Conservation (phyloP, 1,140 invertebrate genomes). For the Bombus turneri region DNA sequence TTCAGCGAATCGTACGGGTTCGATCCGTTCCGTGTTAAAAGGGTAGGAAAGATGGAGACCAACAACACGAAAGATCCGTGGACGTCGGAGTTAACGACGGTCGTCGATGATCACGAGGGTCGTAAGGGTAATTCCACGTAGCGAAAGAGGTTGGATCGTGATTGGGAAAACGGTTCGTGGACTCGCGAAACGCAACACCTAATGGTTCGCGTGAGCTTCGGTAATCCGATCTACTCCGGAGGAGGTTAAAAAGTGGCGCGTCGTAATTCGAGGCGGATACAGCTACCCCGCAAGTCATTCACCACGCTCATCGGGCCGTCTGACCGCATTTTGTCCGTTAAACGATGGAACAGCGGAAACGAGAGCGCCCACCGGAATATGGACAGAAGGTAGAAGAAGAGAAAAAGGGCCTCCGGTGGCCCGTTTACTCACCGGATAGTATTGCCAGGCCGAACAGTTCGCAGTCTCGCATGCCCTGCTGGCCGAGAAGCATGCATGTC, state of each 20-base stretch:
- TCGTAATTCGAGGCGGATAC: slow-evolving; percentile 60
- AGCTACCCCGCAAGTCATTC: slow-evolving; percentile 48
- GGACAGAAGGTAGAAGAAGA: not conserved
- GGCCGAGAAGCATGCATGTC: slow-evolving; percentile 89
- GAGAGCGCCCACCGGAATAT: not conserved
- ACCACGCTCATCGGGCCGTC: slow-evolving; percentile 53
- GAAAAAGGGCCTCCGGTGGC: not conserved
- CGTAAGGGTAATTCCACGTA: too few species aligned
- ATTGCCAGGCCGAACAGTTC: slow-evolving; percentile 93
- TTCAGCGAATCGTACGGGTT: not conserved
- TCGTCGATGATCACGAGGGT: not conserved
- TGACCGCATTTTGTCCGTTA: slow-evolving; percentile 51
- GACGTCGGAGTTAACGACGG: not conserved
- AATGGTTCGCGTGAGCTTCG: slow-evolving; percentile 59
- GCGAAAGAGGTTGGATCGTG: slow-evolving; percentile 9
- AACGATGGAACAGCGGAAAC: slow-evolving; percentile 45
- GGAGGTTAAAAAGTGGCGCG: slow-evolving; percentile 45
- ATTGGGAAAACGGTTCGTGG: slow-evolving; percentile 22
- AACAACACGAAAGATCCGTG: not conserved
- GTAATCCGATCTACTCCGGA: slow-evolving; percentile 56
- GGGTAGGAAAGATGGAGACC: not conserved
- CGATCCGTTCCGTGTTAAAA: too few species aligned
- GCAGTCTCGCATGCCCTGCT: slow-evolving; percentile 90
- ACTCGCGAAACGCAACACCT: slow-evolving; percentile 56
- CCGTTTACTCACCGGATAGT: slow-evolving; percentile 87